These are phyloP conservation scores for Calameuta filiformis DNA, from an alignment of 2,888 invertebrate species.

Conservation along the genomic window DNA sequence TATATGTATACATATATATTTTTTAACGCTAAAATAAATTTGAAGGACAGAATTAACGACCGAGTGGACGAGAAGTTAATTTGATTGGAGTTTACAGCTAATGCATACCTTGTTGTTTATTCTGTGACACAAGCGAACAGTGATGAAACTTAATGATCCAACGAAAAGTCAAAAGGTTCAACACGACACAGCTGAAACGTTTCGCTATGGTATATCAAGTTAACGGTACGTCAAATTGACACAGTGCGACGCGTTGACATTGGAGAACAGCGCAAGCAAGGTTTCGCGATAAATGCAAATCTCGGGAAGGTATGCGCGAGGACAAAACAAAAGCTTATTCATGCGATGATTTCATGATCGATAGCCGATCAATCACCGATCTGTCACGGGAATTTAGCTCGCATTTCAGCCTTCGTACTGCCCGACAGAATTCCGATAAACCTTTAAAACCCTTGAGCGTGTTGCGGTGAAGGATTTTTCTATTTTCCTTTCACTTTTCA, in stretches of 20 bases:
- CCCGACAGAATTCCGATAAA: neutral
- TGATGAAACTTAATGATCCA: neutral
- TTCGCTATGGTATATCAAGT: slow-evolving; percentile 14
- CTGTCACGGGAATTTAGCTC: neutral
- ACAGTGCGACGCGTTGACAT: neutral
- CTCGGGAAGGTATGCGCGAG: neutral
- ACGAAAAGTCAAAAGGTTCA: neutral
- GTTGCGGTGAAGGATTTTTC: neutral
- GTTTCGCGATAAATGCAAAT: neutral
- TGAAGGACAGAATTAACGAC: too few species aligned
- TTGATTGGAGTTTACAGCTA: neutral
- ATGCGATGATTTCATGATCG: slow-evolving; percentile 13
- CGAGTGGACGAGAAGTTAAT: too few species aligned
- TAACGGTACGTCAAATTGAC: slow-evolving; percentile 11
- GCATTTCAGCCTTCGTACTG: neutral
- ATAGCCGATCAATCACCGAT: slow-evolving; percentile 15
- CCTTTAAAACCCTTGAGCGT: neutral
- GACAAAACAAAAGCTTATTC: slow-evolving; percentile 13
- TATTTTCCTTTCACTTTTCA: neutral
- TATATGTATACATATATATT: neutral
- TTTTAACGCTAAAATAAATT: neutral
- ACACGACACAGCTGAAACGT: slow-evolving; percentile 11
- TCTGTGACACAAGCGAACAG: neutral
- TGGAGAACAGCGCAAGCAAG: neutral
- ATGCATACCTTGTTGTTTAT: neutral